phyloP scores from a whole-genome alignment of 1,140 invertebrate species.

The Planococcus citri region DNA sequence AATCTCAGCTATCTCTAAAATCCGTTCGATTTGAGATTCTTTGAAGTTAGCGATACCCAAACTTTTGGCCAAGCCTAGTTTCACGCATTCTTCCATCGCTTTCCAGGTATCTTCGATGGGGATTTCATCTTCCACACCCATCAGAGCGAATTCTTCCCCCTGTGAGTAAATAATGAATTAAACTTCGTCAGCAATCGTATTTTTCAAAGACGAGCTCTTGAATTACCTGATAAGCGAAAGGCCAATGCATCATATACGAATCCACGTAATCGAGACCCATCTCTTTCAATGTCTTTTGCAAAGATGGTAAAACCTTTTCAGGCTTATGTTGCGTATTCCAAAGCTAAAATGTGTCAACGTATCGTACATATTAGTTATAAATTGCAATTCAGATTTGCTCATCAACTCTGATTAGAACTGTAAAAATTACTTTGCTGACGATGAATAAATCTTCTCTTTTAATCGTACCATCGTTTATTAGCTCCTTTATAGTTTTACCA shows the following conservation, averaged over 20 bases:
- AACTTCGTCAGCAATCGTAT: slow-evolving; percentile 27
- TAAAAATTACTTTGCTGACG: slow-evolving; percentile 48
- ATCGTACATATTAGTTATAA: no score
- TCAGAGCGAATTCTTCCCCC: not conserved
- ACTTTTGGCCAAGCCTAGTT: slow-evolving; percentile 52
- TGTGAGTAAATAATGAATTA: slow-evolving; percentile 42
- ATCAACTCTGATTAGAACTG: no score
- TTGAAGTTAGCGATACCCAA: slow-evolving; percentile 88
- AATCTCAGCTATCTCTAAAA: slow-evolving; percentile 49
- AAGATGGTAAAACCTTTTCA: slow-evolving; percentile 37
- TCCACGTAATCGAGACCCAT: slow-evolving; percentile 60
- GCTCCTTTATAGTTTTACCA: slow-evolving; percentile 57
- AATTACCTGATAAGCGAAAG: slow-evolving; percentile 40
- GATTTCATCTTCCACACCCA: slow-evolving; percentile 31
- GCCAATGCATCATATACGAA: slow-evolving; percentile 68
- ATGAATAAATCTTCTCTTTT: slow-evolving; percentile 58
- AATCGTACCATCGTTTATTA: slow-evolving; percentile 54
- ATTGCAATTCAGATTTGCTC: no score
- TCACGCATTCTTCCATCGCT: slow-evolving; percentile 56
- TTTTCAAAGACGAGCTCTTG: not conserved
- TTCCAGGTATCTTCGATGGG: slow-evolving; percentile 57
- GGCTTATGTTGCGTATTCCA: slow-evolving; percentile 42
- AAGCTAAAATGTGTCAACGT: no score
- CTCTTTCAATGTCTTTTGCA: slow-evolving; percentile 46
- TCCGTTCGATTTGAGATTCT: slow-evolving; percentile 54